Percentiles rank a stretch among this genome's conserved stretches.
Evolutionary conservation across 2,797 vertebrate species (phyloP).

Genomic region (Ammospiza maritima): DNA sequence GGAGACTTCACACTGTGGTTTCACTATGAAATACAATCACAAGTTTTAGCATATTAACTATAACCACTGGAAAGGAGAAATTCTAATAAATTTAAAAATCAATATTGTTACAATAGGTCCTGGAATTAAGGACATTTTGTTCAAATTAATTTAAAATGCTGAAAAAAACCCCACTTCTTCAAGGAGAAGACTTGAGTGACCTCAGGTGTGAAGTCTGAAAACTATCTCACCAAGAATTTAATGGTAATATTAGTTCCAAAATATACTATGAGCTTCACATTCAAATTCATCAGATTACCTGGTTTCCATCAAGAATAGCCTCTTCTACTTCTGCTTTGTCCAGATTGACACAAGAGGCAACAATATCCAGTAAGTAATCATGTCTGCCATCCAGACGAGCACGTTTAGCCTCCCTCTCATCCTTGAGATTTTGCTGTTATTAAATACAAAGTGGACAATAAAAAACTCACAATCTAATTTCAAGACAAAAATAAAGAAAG

Average conservation of each 20-base stretch:
- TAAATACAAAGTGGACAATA: not conserved
- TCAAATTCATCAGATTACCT: conserved; percentile 78
- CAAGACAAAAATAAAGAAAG: not conserved
- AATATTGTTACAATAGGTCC: not conserved
- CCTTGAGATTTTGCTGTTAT: conserved; percentile 91
- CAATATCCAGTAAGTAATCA: conserved; percentile 86
- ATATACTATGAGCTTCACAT: not conserved
- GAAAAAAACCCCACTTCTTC: not conserved
- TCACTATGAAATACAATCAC: not conserved
- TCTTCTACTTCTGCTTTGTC: conserved; percentile 91
- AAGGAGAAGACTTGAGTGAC: not conserved
- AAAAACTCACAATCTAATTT: not conserved
- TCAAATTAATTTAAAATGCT: not conserved
- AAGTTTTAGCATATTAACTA: not conserved
- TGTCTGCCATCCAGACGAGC: conserved; percentile 89
- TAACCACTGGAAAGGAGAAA: not conserved
- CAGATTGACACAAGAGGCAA: conserved; percentile 87
- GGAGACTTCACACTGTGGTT: not conserved
- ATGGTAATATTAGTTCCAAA: not conserved
- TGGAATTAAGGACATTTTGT: not conserved
- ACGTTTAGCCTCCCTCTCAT: conserved; percentile 91
- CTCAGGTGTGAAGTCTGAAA: not conserved
- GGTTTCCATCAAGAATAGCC: conserved; percentile 88
- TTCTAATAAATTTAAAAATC: not conserved
- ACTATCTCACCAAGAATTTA: not conserved